Conservation (phyloP, 2,797 vertebrate species). For the Petrocephalus schoutedeni region DNA sequence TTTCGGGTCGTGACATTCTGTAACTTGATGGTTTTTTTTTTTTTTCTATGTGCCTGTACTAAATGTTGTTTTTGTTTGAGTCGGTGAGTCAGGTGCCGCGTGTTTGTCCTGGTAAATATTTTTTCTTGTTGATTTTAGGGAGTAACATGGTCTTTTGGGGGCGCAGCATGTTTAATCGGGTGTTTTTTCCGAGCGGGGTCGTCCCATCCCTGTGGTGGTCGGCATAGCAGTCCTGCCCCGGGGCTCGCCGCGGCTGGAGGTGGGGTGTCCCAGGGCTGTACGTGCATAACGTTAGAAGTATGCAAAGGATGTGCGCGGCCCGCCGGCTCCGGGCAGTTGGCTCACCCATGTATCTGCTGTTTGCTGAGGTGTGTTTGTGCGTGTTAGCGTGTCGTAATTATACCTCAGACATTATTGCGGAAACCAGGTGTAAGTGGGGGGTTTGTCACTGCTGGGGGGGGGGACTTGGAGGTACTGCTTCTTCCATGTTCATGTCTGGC, state of each 20-base stretch:
- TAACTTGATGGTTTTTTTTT: not conserved
- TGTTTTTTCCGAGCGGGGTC: not conserved
- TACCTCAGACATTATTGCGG: not conserved
- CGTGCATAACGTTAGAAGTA: not conserved
- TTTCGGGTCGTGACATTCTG: not conserved
- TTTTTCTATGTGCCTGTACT: not conserved
- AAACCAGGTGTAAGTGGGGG: not conserved
- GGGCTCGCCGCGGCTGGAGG: not conserved
- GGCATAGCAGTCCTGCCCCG: no score
- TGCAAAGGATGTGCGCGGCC: not conserved
- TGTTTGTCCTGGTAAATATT: conserved; percentile 12
- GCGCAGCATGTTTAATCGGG: not conserved
- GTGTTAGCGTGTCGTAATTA: not conserved
- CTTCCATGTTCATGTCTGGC: not conserved
- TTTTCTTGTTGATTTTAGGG: not conserved
- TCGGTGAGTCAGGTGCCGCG: not conserved
- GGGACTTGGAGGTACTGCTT: not conserved
- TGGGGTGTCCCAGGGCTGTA: not conserved
- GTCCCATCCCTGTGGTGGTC: not conserved
- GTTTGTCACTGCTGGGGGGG: not conserved
- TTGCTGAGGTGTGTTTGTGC: conserved; percentile 19
- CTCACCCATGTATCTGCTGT: not conserved
- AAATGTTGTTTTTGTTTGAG: not conserved
- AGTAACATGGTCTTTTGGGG: not conserved
- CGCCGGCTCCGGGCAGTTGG: no score